phyloP scores from a whole-genome alignment of 2,888 invertebrate genomes.

The Leptinotarsa tumamoca region DNA sequence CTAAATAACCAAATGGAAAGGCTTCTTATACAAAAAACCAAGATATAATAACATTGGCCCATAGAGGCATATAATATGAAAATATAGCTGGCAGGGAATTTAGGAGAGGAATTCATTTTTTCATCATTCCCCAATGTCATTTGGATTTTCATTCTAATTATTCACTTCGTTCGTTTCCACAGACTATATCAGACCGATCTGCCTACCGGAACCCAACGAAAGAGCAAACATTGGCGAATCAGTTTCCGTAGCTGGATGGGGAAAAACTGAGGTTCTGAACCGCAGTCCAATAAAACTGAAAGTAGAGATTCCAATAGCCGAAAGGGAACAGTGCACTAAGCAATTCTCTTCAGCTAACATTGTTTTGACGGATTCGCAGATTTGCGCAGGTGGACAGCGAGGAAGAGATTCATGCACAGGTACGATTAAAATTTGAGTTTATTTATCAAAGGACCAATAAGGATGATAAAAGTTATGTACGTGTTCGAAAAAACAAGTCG shows the following conservation, averaged over 20 bases:
- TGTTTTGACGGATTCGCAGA: slow-evolving; percentile 51
- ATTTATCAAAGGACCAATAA: too few species aligned
- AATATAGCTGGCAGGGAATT: too few species aligned
- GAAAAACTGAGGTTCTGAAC: slow-evolving; percentile 54
- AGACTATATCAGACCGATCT: slow-evolving; percentile 60
- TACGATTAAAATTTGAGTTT: slow-evolving; percentile 16
- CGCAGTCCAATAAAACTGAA: slow-evolving; percentile 71
- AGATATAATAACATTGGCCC: too few species aligned
- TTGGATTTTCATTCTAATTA: too few species aligned
- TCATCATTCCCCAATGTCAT: too few species aligned
- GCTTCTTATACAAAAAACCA: too few species aligned
- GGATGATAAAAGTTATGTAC: too few species aligned
- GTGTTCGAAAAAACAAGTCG: too few species aligned
- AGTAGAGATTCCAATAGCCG: slow-evolving; percentile 71
- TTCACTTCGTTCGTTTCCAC: slow-evolving; percentile 10
- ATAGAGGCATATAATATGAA: too few species aligned
- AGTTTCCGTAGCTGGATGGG: slow-evolving; percentile 65
- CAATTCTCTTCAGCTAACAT: slow-evolving; percentile 53
- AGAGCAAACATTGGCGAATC: slow-evolving; percentile 54
- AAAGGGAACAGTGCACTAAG: slow-evolving; percentile 67
- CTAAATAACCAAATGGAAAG: too few species aligned
- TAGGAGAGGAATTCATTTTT: too few species aligned
- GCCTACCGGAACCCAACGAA: slow-evolving; percentile 56
- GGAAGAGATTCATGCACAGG: slow-evolving; percentile 77
- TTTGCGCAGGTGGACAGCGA: slow-evolving; percentile 60